Conservation (phyloP, 2,888 invertebrate species). For the Trisateles emortualis region DNA sequence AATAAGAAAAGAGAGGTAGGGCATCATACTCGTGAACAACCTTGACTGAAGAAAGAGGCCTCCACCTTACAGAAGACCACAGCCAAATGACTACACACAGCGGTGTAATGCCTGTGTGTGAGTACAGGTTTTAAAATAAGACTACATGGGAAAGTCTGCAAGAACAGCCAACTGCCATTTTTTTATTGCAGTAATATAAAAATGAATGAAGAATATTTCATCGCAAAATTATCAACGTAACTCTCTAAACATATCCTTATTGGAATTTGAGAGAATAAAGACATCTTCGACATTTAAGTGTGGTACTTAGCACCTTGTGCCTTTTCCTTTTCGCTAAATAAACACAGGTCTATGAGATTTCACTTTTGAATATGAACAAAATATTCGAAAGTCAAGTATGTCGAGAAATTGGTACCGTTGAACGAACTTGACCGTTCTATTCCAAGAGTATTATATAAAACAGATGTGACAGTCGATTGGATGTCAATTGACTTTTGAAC, state of each 20-base stretch:
- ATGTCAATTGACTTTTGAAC: neutral
- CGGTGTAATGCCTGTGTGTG: no score
- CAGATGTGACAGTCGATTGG: slow-evolving; percentile 15
- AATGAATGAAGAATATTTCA: no score
- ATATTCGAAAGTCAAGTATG: slow-evolving; percentile 64
- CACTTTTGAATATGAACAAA: slow-evolving; percentile 50
- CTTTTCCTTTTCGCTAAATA: slow-evolving; percentile 22
- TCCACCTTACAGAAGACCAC: no score
- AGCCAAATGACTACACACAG: no score
- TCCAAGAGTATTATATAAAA: slow-evolving; percentile 18
- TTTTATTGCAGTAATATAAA: neutral
- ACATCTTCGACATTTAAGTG: neutral
- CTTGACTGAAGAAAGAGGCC: no score
- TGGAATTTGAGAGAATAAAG: neutral
- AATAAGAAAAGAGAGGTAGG: no score
- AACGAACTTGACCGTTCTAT: slow-evolving; percentile 57
- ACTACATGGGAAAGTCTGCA: no score
- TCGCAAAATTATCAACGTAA: neutral
- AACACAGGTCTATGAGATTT: slow-evolving; percentile 42
- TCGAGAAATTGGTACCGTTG: slow-evolving; percentile 59
- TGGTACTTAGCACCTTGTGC: neutral
- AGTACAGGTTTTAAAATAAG: no score
- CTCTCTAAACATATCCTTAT: neutral
- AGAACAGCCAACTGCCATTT: neutral
- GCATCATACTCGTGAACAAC: no score